Evolutionary conservation across 2,888 invertebrate species (phyloP), one percentile per base, ranked within the genome.

Genomic region (Latrodectus elegans): DNA sequence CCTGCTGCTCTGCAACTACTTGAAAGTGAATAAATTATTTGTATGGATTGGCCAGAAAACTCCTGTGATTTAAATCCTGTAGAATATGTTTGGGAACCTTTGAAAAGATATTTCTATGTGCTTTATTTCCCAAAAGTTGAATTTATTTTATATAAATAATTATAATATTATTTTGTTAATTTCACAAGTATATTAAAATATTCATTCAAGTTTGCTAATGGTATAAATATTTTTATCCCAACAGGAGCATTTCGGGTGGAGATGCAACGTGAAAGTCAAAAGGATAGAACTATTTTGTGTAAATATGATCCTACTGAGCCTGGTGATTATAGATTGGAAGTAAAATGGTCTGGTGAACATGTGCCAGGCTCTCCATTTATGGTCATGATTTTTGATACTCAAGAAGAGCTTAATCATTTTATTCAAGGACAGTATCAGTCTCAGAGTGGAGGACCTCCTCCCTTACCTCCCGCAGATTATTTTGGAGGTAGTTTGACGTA

Each of bases 301-400:
- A 97, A 97, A 93, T 99, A 97, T 92, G 99, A 99, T 92, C 99
- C 99, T 87, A 98, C 98, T 80, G 99, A 99, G 92, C 98, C 99
- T 6, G 99, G 99, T 55, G 98, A 99, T 93, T 99, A 99, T 93
- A 94, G 98, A 89, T 97, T 99, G 70, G 98, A 99, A 92, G 97
- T 98, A 3, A 96, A 96, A 92, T 99, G 99, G 99, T 99, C 99
- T 8, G 98, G 97, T 38, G 97, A 98, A 90, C 95, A 99, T 91
- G 99, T 99, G 49, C 99, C 99, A 76, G 99, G 99, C 81, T 98
- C 98, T 70, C 99, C 99, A 0, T 99, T 99, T 94, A 96, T 97
- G 89, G 98, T 99, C 90, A 97, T 98, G 96, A 99, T 99, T 91
- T 98, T 99, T 93, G 99, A 99, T 93, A 99, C 99, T 11, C 97